A percentile compares a stretch with the other conserved stretches of the same genome.
phyloP scores from a whole-genome alignment of 2,113 vertebrate genomes.

The Podocnemis expansa region DNA sequence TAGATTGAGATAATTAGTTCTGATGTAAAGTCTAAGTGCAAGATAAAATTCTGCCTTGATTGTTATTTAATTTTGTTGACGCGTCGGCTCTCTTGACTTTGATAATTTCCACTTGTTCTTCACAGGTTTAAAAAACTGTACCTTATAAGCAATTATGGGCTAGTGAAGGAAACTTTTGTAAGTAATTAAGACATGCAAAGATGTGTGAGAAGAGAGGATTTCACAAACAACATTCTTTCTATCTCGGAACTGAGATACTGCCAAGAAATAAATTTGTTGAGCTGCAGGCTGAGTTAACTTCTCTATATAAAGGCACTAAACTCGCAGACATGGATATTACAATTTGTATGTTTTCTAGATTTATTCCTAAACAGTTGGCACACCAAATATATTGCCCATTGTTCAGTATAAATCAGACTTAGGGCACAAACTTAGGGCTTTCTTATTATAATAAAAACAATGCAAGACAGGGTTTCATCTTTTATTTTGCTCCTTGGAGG shows the following conservation, averaged over 20 bases:
- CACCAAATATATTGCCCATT: not conserved
- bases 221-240: constrained; percentile 32
- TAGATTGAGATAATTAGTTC: constrained; percentile 35
- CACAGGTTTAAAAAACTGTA: not conserved
- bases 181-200: constrained; percentile 57
- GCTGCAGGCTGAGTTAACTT: constrained; percentile 31
- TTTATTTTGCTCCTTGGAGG: constrained; percentile 14
- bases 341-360: constrained; percentile 42
- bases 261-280: constrained; percentile 55
- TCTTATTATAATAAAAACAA: not conserved
- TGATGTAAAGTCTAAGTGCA: constrained; percentile 34
- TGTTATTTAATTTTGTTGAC: constrained; percentile 41
- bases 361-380: constrained; percentile 28
- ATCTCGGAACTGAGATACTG: constrained; percentile 41
- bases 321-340: constrained; percentile 8
- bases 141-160: constrained; percentile 36
- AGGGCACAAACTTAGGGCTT: not conserved
- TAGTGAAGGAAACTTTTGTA: constrained; percentile 2
- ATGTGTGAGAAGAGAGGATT: constrained; percentile 28
- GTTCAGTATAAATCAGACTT: constrained; percentile 23
- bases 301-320: constrained; percentile 30
- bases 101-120: constrained; percentile 21
- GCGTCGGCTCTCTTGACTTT: constrained; percentile 15
- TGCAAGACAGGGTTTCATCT: not conserved
- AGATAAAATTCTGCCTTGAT: constrained; percentile 4